Base-by-base conservation (phyloP, 2,888 invertebrate genomes). In the Punctoribates punctum region DNA sequence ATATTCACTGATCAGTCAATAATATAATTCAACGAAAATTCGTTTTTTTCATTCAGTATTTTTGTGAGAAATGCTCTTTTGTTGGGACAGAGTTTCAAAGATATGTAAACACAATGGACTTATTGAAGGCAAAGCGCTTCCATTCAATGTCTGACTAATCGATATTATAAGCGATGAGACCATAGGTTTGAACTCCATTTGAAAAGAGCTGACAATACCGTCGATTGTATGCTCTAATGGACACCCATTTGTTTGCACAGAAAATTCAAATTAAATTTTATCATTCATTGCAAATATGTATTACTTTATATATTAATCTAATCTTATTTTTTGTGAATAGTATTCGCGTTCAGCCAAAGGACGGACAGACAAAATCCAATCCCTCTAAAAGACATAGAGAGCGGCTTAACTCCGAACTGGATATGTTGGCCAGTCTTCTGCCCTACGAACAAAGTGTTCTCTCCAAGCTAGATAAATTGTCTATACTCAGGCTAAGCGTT, bases 341-440 rank as follows among this genome's bases (percentile, higher is more conserved):
- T 34, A 57, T 73, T 34, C 73, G 73, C 25, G 51, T 73, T 51
- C 51, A 73, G 51, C 51, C 51, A 73, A 57, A 73, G 70, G 70
- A 70, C 5, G 70, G 70, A 20, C 93, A 94, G 83, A 93, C 94
- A 76, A 95, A 95, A 85, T 94, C 94, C 84, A 99, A 99, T 87
- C 99, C 99, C 2, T 96, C 96, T 86, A 99, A 99, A 84, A 87
- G 99, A 75, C 99, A 99, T 85, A 89, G 99, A 54, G 98, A 99
- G 86, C 88, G 99, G 34, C 89, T 99, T 81, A 99, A 99, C 86
- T 96, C 96, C 11, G 99, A 99, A 86, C 87, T 99, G 85, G 99
- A 99, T 86, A 95, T 95, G 75, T 86, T 99, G 82, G 98, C 99
- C 67, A 91, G 94, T 81, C 87, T 95, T 82, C 88, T 95, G 82